Evolutionary conservation across 2,113 vertebrate species (phyloP).

Genomic region (Sigmodon hispidus): DNA sequence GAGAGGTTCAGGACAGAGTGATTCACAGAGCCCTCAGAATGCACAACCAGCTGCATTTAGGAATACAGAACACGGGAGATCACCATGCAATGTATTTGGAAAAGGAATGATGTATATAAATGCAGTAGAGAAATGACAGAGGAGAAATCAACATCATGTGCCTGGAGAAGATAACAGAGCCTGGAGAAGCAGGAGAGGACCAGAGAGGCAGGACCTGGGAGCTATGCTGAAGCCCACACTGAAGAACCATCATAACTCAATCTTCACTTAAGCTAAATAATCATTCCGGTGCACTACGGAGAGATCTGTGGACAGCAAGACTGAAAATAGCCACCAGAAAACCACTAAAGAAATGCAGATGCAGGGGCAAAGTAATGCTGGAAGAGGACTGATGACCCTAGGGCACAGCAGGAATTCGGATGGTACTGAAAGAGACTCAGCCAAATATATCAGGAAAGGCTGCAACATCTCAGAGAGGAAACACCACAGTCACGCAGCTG

Average conservation of each 20-base stretch:
- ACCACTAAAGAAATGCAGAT: neutral
- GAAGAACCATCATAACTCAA: neutral
- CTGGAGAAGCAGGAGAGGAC: accelerated
- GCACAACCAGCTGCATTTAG: neutral
- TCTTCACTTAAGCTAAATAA: neutral
- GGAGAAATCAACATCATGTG: neutral
- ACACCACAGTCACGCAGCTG: no score
- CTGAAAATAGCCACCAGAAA: neutral
- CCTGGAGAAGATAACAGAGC: neutral
- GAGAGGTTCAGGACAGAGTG: neutral
- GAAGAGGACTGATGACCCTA: neutral
- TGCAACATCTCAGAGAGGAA: no score
- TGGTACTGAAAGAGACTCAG: no score
- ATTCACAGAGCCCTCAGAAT: neutral
- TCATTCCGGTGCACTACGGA: neutral
- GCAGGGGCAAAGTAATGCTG: neutral
- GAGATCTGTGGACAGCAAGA: neutral
- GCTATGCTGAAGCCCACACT: neutral
- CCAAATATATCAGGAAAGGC: no score
- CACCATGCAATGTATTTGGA: neutral
- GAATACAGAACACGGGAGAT: neutral
- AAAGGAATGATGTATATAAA: neutral
- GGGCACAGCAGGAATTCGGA: no score
- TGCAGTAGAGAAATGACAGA: neutral
- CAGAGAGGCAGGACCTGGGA: neutral